phyloP scores from a whole-genome alignment of 92 coral and sea anemone species.

The Meandrina meandrites region DNA sequence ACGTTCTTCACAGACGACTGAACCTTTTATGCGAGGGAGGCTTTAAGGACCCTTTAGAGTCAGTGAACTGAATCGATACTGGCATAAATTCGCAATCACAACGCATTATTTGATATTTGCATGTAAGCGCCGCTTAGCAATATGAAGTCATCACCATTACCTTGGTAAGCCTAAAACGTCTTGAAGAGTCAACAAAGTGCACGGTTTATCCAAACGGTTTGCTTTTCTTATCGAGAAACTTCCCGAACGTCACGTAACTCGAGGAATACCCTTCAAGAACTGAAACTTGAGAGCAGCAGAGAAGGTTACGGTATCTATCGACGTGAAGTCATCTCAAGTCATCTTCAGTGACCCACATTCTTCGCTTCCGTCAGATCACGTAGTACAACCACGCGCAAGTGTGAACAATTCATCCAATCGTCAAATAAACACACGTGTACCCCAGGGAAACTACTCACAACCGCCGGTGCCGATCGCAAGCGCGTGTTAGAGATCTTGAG shows the following conservation, averaged over 20 bases:
- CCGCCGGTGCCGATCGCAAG: not conserved
- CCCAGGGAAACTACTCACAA: not conserved
- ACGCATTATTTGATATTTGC: conserved; percentile 1
- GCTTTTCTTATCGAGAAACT: conserved; percentile 3
- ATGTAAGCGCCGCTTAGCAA: not conserved
- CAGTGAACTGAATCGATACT: conserved; percentile 15
- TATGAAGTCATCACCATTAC: not conserved
- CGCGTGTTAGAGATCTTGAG: not conserved
- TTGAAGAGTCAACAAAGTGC: not conserved
- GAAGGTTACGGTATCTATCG: not conserved
- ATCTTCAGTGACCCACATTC: no score
- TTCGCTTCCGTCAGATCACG: not conserved
- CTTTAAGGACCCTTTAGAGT: not conserved
- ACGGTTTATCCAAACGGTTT: conserved; percentile 1
- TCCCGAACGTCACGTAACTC: conserved; percentile 14
- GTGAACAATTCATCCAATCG: not conserved
- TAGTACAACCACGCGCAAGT: not conserved
- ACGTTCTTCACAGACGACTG: conserved; percentile 1
- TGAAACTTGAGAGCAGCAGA: not conserved
- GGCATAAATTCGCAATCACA: not conserved
- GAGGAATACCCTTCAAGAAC: not conserved
- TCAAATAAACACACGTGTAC: conserved; percentile 16
- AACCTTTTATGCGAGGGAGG: not conserved
- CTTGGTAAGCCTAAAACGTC: not conserved
- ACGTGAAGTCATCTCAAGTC: not conserved